These are phyloP conservation scores for Euclidia mi DNA, from an alignment of 2,888 invertebrate genomes.

Conservation along the genomic window DNA sequence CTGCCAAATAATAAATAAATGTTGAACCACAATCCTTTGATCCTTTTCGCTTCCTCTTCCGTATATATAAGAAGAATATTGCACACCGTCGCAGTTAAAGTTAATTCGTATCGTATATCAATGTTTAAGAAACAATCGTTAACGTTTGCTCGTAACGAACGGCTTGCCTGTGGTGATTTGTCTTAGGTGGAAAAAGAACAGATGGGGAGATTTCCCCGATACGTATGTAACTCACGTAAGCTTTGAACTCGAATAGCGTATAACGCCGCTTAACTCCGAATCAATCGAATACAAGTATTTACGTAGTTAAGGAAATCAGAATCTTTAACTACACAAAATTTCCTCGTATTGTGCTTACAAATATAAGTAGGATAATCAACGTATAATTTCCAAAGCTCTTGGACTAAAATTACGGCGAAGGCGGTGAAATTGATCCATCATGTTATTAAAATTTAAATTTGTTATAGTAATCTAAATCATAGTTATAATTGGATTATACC, in stretches of 20 bases:
- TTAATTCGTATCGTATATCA: constrained; percentile 16
- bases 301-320: not conserved
- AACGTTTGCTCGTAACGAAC: constrained; percentile 19
- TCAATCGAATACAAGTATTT: constrained; percentile 23
- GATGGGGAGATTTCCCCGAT: constrained; percentile 7
- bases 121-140: constrained; percentile 6
- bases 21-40: too few species aligned
- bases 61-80: not conserved
- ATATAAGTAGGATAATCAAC: too few species aligned
- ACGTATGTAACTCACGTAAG: constrained; percentile 8
- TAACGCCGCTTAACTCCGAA: constrained; percentile 11
- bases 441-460: too few species aligned
- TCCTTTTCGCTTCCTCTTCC: too few species aligned
- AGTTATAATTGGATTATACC: too few species aligned
- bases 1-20: too few species aligned
- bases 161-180: constrained; percentile 16
- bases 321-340: not conserved
- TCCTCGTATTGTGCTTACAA: too few species aligned
- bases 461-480: too few species aligned
- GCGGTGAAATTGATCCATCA: too few species aligned
- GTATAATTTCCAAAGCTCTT: too few species aligned
- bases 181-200: constrained; percentile 24
- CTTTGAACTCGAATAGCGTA: constrained; percentile 15
- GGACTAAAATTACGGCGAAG: too few species aligned
- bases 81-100: constrained; percentile 8